Evolutionary conservation across 2,797 vertebrate species (phyloP), one percentile per base, ranked within the genome.

Genomic region (Taeniopygia guttata): DNA sequence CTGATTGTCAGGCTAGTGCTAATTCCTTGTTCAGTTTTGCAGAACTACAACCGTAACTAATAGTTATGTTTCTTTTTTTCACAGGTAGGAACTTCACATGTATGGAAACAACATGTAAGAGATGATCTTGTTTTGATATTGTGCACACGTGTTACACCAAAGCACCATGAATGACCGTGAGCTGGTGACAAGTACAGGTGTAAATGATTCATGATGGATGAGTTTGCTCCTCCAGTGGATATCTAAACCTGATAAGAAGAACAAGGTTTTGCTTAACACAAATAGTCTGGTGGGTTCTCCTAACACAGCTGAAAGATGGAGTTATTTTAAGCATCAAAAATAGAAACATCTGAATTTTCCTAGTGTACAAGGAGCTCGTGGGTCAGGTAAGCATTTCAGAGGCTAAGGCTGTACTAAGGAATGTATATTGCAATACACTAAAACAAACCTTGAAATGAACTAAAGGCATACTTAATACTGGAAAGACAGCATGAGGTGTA

Each of bases 1-100:
- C 92, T 96, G 91, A 97, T 87, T 93, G 89, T 96, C 95, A 91
- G 93, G 55, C 90, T 96, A 84, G 95, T 97, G 97, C 90, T 97
- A 96, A 98, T 97, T 87, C 49, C 59, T 90, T 83, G 66, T 81
- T 91, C 91, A 64, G 20, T 87, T 94, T 77, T 92, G 55, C 51
- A 64, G 68, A 94, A 93, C 81, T 94, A 63, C 77, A 62, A 63
- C 91, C 88, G 54, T 52, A 88, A 74, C 70, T 51, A 92, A 83
- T 81, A 73, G 45, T 64, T 72, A 66, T 56, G 15, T 74, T 95
- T 90, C 64, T 90, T 95, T 94, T 93, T 89, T 43, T 49, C 62
- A 60, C 45, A 80, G 59, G 59, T 70, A 91, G 55, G 36, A 52
- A 45, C 77, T 88, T 90, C 70, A 91, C 27, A 9, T 82, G 16